A percentile compares a stretch with the other conserved stretches of the same genome.
Evolutionary conservation across 2,797 vertebrate genomes (phyloP).

Genomic region (Tadarida brasiliensis): DNA sequence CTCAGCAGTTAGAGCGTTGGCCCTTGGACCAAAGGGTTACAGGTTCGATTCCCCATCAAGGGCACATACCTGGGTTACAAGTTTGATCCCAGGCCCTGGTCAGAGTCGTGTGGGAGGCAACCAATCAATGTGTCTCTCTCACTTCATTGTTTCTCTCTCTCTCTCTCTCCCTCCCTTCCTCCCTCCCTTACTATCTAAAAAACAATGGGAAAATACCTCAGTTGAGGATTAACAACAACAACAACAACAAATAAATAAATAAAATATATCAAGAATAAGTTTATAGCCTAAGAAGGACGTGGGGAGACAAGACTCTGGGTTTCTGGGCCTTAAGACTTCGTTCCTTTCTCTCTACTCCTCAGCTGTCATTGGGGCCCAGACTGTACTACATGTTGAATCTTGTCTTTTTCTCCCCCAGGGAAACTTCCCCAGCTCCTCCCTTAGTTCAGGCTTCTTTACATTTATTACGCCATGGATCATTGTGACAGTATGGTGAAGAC

Average conservation of each 20-base stretch:
- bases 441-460: background rate
- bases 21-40: too few species aligned
- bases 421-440: background rate
- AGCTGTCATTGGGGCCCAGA: background rate
- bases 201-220: too few species aligned
- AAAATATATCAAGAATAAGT: background rate
- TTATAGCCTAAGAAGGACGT: background rate
- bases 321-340: background rate
- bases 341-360: background rate
- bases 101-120: too few species aligned
- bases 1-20: too few species aligned
- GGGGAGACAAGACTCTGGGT: background rate
- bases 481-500: background rate
- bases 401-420: background rate
- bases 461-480: background rate
- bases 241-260: background rate
- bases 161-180: too few species aligned
- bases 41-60: too few species aligned
- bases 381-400: background rate
- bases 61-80: too few species aligned
- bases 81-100: too few species aligned
- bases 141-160: too few species aligned
- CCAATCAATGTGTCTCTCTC: too few species aligned
- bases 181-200: too few species aligned
- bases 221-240: too few species aligned